Conservation (phyloP, 2,113 vertebrate genomes). For the Mola mola region DNA sequence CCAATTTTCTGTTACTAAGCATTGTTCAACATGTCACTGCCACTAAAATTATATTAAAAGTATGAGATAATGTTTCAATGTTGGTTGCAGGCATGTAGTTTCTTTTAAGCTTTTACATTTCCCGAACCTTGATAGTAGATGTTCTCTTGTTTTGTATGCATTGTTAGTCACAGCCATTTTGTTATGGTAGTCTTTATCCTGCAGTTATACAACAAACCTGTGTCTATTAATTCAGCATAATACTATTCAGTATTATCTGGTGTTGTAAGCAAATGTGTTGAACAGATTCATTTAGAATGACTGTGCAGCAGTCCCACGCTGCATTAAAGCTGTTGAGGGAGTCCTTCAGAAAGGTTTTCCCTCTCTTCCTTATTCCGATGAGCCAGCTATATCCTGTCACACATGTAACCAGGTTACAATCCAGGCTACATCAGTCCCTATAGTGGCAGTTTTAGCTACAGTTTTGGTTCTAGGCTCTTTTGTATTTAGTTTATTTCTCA, state of each 20-base stretch:
- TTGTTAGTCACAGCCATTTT: slow-evolving; percentile 6
- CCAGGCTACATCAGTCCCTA: slow-evolving; percentile 45
- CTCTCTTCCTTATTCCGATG: slow-evolving; percentile 32
- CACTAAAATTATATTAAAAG: neutral
- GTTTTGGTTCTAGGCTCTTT: slow-evolving; percentile 12
- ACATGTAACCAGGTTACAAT: slow-evolving; percentile 29
- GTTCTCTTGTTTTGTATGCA: neutral
- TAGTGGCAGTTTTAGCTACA: slow-evolving; percentile 19
- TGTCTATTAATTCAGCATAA: slow-evolving; percentile 68
- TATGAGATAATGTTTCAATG: neutral
- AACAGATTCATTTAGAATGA: slow-evolving; percentile 66
- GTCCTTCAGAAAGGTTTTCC: slow-evolving; percentile 34
- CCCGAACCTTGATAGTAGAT: too few species aligned
- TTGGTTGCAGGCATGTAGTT: slow-evolving; percentile 6
- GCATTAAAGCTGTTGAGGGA: slow-evolving; percentile 62
- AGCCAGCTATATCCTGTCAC: slow-evolving; percentile 13
- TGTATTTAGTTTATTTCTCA: slow-evolving; percentile 30
- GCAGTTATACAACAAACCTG: slow-evolving; percentile 59
- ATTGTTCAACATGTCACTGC: slow-evolving; percentile 12
- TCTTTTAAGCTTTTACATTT: too few species aligned
- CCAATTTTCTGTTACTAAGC: neutral
- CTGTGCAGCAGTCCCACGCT: slow-evolving; percentile 65
- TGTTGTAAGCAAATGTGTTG: slow-evolving; percentile 71
- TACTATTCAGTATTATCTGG: slow-evolving; percentile 60
- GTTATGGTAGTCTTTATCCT: slow-evolving; percentile 54